Evolutionary conservation across 2,888 invertebrate species (phyloP), one percentile per base, ranked within the genome.

Genomic region (Sericinus montela): DNA sequence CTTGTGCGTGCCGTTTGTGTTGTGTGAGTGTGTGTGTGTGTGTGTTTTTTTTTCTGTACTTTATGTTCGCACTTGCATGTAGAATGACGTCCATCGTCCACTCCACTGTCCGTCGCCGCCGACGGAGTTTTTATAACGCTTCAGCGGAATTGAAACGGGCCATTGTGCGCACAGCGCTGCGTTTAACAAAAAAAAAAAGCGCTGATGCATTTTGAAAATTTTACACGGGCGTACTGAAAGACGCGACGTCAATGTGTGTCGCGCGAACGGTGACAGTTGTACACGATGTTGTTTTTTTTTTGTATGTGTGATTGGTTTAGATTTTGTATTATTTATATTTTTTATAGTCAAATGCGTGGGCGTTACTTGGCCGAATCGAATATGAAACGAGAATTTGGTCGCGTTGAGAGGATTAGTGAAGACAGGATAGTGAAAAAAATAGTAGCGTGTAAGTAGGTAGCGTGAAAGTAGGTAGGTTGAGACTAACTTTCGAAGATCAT

Each of bases 91-190:
- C 35, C 36, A 40, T 16, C 32, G 46, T 28, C 35, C 36, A 40
- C 28, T 48, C 16, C 28, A 11, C 8, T 16, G 10, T 35, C n/a
- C 39, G 15, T 30, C 13, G 44, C 15, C 29, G 37, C 8, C 14
- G 46, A 28, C 14, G 37, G 15, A 37, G 19, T 43, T 42, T 38
- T 43, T 48, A 19, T 48, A n/a, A 7, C 30, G 37, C 38, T 36
- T 15, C 36, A 14, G 8, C 10, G 38, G 15, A 23, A 44, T 32
- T 16, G 28, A 46, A 35, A 25, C 39, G 37, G 14, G 40, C 47
- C 41, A 36, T 47, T 47, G 40, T 47, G 25, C 34, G 34, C 14
- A 14, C 30, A 1, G 16, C 16, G 11, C 38, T 7, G 14, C 32
- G 32, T 38, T 25, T 38, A 28, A 30, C 35, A 5, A 11, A 19